Evolutionary conservation across 2,888 invertebrate genomes (phyloP).

Genomic region (Teleogryllus oceanicus): DNA sequence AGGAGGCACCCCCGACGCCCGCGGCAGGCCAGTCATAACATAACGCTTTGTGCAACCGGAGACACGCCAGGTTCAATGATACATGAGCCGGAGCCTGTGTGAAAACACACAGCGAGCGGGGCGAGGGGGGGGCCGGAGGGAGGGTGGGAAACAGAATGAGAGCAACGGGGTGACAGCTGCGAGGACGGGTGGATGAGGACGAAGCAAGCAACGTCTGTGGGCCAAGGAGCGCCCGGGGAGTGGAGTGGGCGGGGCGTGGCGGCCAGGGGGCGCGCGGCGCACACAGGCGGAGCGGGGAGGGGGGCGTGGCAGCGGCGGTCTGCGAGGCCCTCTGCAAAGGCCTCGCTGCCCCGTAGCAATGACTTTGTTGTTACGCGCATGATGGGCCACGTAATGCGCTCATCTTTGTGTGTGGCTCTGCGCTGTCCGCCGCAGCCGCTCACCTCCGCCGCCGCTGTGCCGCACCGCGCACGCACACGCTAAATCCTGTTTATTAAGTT

Average conservation of each 20-base stretch:
- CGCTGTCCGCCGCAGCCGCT: slow-evolving; percentile 31
- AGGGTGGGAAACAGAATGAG: not conserved
- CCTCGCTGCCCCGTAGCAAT: slow-evolving; percentile 12
- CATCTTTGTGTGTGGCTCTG: slow-evolving; percentile 32
- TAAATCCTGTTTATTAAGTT: slow-evolving; percentile 37
- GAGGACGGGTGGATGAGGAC: not conserved
- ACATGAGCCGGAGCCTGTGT: not conserved
- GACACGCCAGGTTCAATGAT: not conserved
- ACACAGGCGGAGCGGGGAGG: not conserved
- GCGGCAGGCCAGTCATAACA: slow-evolving; percentile 4
- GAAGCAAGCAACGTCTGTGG: not conserved
- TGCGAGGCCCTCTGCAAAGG: slow-evolving; percentile 4
- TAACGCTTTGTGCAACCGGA: not conserved
- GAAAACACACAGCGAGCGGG: not conserved
- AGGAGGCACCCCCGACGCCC: not conserved
- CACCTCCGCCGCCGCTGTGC: too few species aligned
- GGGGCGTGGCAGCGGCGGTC: not conserved
- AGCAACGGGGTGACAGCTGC: not conserved
- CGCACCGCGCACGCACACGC: slow-evolving; percentile 23
- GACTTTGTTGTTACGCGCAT: slow-evolving; percentile 12
- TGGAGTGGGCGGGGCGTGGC: not conserved
- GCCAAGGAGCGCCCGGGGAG: not conserved
- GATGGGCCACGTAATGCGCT: slow-evolving; percentile 22
- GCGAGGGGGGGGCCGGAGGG: not conserved
- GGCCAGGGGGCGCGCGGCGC: not conserved